Conservation (phyloP, 2,888 invertebrate genomes). For the Linnaemya tessellans region DNA sequence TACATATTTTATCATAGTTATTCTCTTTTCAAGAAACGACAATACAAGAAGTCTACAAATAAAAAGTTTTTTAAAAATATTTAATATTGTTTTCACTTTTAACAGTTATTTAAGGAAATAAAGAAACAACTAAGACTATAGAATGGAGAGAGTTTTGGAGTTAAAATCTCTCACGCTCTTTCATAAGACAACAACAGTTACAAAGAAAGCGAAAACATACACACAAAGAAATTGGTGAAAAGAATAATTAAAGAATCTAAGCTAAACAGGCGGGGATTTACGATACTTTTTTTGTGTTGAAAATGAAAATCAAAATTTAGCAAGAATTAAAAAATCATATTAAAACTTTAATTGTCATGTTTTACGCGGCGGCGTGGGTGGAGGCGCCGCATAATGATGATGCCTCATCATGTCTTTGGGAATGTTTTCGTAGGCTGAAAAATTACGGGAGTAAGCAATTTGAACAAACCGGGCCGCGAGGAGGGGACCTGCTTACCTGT, state of each 20-base stretch:
- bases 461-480: slow-evolving; percentile 81
- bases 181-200: slow-evolving; percentile 27
- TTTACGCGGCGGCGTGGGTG: slow-evolving; percentile 83
- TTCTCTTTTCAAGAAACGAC: not conserved
- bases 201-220: slow-evolving; percentile 2
- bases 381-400: slow-evolving; percentile 78
- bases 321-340: slow-evolving; percentile 47
- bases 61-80: slow-evolving; percentile 67
- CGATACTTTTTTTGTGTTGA: slow-evolving; percentile 14
- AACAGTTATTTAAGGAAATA: slow-evolving; percentile 13
- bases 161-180: slow-evolving; percentile 8
- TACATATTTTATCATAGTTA: not conserved
- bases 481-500: slow-evolving; percentile 79
- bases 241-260: slow-evolving; percentile 42
- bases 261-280: slow-evolving; percentile 4
- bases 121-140: slow-evolving; percentile 28
- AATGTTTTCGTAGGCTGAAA: slow-evolving; percentile 84
- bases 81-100: slow-evolving; percentile 69
- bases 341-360: slow-evolving; percentile 79
- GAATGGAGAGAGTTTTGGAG: slow-evolving; percentile 3
- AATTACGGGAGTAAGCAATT: slow-evolving; percentile 83
- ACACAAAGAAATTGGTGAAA: slow-evolving; percentile 26
- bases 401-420: slow-evolving; percentile 83
- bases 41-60: slow-evolving; percentile 46
- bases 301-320: slow-evolving; percentile 22